Conservation (phyloP, 1,140 invertebrate species). For the Scaptodrosophila lebanonensis region DNA sequence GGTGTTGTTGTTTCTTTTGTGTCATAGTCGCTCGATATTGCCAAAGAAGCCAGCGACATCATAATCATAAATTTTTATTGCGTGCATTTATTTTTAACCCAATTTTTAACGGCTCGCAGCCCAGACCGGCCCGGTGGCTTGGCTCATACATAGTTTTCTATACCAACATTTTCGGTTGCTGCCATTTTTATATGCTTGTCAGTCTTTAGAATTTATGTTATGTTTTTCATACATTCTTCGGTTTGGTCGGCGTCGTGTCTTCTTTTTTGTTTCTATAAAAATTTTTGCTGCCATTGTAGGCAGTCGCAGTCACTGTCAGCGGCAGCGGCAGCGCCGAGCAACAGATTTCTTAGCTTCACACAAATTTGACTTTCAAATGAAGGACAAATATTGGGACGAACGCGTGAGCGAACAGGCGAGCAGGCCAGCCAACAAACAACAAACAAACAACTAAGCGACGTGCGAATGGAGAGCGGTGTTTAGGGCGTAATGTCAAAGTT, state of each 20-base stretch:
- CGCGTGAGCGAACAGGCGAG: slow-evolving; percentile 44
- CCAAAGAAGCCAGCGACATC: slow-evolving; percentile 29
- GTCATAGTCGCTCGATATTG: slow-evolving; percentile 39
- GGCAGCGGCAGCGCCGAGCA: slow-evolving; percentile 16
- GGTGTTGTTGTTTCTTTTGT: background rate
- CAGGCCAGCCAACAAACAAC: slow-evolving; percentile 38
- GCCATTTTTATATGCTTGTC: slow-evolving; percentile 60
- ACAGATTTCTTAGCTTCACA: slow-evolving; percentile 71
- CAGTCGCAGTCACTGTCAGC: slow-evolving; percentile 22
- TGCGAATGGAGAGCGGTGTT: slow-evolving; percentile 27
- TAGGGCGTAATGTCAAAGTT: slow-evolving; percentile 65
- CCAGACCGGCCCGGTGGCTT: slow-evolving; percentile 14
- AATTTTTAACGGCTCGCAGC: slow-evolving; percentile 24
- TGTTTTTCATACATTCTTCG: slow-evolving; percentile 72
- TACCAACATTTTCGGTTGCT: slow-evolving; percentile 43
- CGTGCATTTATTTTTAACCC: slow-evolving; percentile 70
- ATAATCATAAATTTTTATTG: slow-evolving; percentile 65
- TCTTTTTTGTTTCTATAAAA: background rate
- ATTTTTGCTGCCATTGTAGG: slow-evolving; percentile 26
- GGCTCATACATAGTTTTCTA: slow-evolving; percentile 54
- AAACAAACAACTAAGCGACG: slow-evolving; percentile 45
- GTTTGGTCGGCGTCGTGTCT: slow-evolving; percentile 18
- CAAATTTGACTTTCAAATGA: slow-evolving; percentile 75
- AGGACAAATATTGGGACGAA: slow-evolving; percentile 75
- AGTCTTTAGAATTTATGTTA: slow-evolving; percentile 71